Evolutionary conservation across 2,888 invertebrate species (phyloP).

Genomic region (Cantharis lateralis): DNA sequence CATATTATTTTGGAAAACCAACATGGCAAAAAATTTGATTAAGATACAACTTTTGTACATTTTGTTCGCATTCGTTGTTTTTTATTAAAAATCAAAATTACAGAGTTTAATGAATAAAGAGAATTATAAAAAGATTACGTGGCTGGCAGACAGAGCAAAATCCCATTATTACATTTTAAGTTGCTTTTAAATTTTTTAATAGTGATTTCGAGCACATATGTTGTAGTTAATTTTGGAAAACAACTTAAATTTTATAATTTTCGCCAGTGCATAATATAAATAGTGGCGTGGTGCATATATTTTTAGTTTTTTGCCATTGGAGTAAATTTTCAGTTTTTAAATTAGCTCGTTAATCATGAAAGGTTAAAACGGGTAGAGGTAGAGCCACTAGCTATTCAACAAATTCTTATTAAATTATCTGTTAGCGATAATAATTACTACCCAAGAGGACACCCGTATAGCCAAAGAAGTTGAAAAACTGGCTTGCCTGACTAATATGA

Average conservation of each 20-base stretch:
- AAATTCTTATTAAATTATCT: constrained; percentile 50
- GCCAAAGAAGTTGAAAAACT: constrained; percentile 42
- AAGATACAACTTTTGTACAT: not conserved
- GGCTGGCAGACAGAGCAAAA: not conserved
- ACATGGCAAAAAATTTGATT: not conserved
- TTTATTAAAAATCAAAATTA: not conserved
- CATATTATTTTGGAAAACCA: not conserved
- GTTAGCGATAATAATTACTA: constrained; percentile 47
- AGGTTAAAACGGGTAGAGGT: constrained; percentile 15
- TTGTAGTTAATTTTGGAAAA: not conserved
- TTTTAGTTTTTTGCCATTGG: not conserved
- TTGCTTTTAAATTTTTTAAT: not conserved
- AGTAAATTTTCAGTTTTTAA: constrained; percentile 5
- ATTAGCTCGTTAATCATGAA: constrained; percentile 24
- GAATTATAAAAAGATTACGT: not conserved
- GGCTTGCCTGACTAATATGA: constrained; percentile 51
- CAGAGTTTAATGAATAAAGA: not conserved
- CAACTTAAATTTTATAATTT: not conserved
- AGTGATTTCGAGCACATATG: not conserved
- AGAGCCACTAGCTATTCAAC: constrained; percentile 28
- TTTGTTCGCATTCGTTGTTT: not conserved
- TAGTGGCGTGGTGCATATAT: not conserved
- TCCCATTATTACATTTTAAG: not conserved
- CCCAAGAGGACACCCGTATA: constrained; percentile 46
- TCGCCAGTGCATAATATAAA: not conserved